Evolutionary conservation across 1,140 invertebrate species (phyloP).

Genomic region (Steinernema feltiae): DNA sequence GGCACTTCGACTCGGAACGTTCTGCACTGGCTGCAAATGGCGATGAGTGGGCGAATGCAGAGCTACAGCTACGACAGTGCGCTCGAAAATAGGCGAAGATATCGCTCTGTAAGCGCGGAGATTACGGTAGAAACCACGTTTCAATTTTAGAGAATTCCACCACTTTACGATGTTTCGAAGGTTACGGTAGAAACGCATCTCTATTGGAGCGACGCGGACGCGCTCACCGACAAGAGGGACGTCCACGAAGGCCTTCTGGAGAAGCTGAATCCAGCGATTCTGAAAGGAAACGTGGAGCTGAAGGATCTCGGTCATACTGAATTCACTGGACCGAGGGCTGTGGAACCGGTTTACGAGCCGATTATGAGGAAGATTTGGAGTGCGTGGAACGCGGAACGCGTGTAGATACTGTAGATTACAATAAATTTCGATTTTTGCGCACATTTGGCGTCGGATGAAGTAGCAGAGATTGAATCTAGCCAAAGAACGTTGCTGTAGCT

Average conservation of each 20-base stretch:
- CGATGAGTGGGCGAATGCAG: constrained; percentile 22
- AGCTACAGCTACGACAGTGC: constrained; percentile 17
- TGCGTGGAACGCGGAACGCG: background rate
- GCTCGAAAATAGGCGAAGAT: constrained; percentile 17
- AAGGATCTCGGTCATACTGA: constrained; percentile 31
- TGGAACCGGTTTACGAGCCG: constrained; percentile 19
- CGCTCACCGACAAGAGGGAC: constrained; percentile 18
- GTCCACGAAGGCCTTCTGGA: constrained; percentile 3
- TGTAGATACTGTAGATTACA: too few relatives aligned
- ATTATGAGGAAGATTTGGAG: constrained; percentile 23
- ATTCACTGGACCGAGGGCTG: constrained; percentile 21
- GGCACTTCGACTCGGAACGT: constrained; percentile 34
- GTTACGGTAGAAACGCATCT: constrained; percentile 24
- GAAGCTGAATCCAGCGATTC: background rate
- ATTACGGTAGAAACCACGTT: too few relatives aligned
- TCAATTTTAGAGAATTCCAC: constrained; percentile 18
- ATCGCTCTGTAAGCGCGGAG: too few relatives aligned
- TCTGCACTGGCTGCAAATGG: constrained; percentile 36
- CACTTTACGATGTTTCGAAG: constrained; percentile 23
- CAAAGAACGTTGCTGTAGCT: too few relatives aligned
- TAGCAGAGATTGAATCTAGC: too few relatives aligned
- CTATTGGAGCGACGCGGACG: constrained; percentile 21
- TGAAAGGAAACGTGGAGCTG: constrained; percentile 25
- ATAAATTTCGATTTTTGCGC: too few relatives aligned
- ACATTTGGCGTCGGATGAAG: too few relatives aligned